phyloP scores from a whole-genome alignment of 2,797 vertebrate genomes.

The Propithecus deckenii region DNA sequence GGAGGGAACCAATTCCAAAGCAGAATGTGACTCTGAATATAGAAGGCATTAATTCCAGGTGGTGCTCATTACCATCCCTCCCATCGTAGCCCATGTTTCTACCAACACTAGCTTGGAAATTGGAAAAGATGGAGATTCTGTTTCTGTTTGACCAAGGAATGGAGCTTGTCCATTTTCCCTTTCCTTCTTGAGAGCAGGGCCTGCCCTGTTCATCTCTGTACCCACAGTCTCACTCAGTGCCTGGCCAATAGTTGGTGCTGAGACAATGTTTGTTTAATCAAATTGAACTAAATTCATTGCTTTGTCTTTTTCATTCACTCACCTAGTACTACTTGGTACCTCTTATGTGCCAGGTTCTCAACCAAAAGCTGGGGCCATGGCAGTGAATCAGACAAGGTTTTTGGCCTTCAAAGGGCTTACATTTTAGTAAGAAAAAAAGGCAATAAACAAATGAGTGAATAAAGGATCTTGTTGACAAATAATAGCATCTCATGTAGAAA shows the following conservation, averaged over 20 bases:
- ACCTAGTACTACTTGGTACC: neutral
- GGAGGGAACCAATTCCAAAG: neutral
- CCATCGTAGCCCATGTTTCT: neutral
- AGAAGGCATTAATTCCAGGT: neutral
- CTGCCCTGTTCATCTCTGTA: neutral
- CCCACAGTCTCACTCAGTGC: neutral
- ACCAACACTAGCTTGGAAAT: neutral
- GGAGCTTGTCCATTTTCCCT: neutral
- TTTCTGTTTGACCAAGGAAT: neutral
- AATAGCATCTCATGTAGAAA: neutral
- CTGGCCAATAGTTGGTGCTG: neutral
- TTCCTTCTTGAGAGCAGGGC: neutral
- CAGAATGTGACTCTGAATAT: neutral
- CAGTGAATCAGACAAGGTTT: neutral
- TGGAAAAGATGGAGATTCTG: neutral
- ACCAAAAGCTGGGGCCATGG: neutral
- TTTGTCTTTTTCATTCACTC: neutral
- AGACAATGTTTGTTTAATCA: neutral
- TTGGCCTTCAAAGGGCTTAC: neutral
- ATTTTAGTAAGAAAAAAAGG: neutral
- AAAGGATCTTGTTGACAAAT: neutral
- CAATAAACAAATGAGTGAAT: neutral
- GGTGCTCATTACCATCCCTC: neutral
- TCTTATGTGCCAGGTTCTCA: neutral
- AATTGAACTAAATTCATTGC: neutral